Conservation (phyloP, 2,113 vertebrate genomes). For the Xiphophorus couchianus region DNA sequence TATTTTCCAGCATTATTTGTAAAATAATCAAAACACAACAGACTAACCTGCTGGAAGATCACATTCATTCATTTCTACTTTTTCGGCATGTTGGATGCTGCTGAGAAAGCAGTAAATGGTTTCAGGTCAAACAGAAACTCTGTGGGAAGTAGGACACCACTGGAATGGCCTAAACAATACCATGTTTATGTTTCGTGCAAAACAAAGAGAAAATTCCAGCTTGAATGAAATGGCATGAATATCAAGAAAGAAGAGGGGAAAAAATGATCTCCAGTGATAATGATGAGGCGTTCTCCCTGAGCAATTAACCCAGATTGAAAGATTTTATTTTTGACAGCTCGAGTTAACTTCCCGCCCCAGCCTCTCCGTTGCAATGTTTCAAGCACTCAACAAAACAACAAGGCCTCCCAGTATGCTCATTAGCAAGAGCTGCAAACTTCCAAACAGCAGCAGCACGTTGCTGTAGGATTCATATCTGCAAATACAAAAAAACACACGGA, state of each 20-base stretch:
- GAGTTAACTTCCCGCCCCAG: constrained; percentile 42
- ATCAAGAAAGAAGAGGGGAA: constrained; percentile 5
- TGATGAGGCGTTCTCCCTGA: constrained; percentile 56
- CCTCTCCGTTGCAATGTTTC: constrained; percentile 59
- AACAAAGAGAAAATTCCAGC: background rate
- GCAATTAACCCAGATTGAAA: constrained; percentile 74
- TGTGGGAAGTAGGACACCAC: background rate
- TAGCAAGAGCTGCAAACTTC: constrained; percentile 49
- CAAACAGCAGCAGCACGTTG: constrained; percentile 35
- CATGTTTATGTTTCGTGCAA: background rate
- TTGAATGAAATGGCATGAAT: constrained; percentile 34
- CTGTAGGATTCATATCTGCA: constrained; percentile 20
- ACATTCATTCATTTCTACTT: background rate
- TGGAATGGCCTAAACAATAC: background rate
- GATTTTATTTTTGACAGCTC: constrained; percentile 62
- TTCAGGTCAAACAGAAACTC: background rate
- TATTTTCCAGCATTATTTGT: background rate
- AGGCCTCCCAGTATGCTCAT: constrained; percentile 66
- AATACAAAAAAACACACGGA: background rate
- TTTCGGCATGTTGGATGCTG: background rate
- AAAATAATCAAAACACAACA: background rate
- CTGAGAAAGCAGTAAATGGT: background rate
- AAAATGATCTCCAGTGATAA: constrained; percentile 51
- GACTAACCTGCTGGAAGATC: background rate
- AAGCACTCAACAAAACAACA: constrained; percentile 58